Conservation (phyloP, 2,888 invertebrate species). For the Boloria euphrosyne region DNA sequence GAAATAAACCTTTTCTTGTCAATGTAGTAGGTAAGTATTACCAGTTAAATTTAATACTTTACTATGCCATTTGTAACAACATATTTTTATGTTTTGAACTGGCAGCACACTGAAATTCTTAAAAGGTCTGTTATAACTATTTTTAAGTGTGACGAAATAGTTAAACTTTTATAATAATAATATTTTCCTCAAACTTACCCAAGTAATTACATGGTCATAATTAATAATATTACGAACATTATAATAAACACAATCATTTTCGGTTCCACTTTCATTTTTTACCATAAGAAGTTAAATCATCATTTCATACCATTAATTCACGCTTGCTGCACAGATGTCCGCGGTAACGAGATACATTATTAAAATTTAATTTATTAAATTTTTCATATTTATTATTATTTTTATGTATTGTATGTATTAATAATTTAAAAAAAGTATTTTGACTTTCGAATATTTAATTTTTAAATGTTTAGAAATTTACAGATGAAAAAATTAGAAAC, state of each 20-base stretch:
- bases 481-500: too few species aligned
- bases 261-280: conserved; percentile 31
- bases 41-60: too few species aligned
- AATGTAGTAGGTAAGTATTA: too few species aligned
- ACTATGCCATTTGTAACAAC: background rate
- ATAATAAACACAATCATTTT: conserved; percentile 13
- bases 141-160: background rate
- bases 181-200: background rate
- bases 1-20: too few species aligned
- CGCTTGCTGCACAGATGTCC: conserved; percentile 67
- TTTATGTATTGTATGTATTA: background rate
- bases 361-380: background rate
- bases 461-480: too few species aligned
- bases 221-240: background rate
- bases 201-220: conserved; percentile 1
- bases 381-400: background rate
- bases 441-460: too few species aligned
- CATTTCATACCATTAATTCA: conserved; percentile 41
- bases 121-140: too few species aligned
- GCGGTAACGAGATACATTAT: conserved; percentile 36
- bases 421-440: too few species aligned
- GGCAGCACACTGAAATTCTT: background rate
- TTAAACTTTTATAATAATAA: conserved; percentile 8
- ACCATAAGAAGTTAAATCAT: conserved; percentile 5
- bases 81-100: background rate